A percentile compares a stretch with the other conserved stretches of the same genome.
phyloP scores from a whole-genome alignment of 2,888 invertebrate species.

The Dusona sp. region DNA sequence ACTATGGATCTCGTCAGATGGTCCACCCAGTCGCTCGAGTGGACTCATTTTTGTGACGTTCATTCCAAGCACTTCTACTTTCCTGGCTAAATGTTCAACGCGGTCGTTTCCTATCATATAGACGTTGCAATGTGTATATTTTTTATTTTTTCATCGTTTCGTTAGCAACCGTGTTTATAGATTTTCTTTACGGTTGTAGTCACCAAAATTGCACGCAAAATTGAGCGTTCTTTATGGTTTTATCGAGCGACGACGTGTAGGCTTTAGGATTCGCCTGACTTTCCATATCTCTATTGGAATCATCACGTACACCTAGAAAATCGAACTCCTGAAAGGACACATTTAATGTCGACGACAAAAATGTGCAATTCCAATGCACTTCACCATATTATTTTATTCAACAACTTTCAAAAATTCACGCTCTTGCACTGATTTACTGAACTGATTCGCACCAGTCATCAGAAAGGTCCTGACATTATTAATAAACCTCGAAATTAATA shows the following conservation, averaged over 20 bases:
- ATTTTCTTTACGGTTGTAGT: neutral
- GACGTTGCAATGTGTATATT: neutral
- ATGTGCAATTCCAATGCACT: neutral
- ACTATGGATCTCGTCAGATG: slow-evolving; percentile 31
- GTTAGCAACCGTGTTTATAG: neutral
- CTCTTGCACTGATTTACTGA: too few species aligned
- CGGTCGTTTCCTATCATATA: too few species aligned
- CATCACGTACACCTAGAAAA: neutral
- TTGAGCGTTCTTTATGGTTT: neutral
- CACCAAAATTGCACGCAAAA: too few species aligned
- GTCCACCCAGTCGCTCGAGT: slow-evolving; percentile 43
- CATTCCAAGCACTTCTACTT: neutral
- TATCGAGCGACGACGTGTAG: neutral
- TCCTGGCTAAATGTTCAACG: neutral
- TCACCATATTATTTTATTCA: too few species aligned
- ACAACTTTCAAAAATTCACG: too few species aligned
- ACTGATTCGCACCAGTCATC: too few species aligned
- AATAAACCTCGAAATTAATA: too few species aligned
- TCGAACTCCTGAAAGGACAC: neutral
- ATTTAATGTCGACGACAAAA: neutral
- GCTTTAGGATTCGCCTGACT: neutral
- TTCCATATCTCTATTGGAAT: neutral
- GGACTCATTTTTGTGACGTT: neutral
- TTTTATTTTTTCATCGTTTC: neutral
- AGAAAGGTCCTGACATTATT: too few species aligned